Conservation (phyloP, 1,140 invertebrate genomes). For the Homalodisca vitripennis region DNA sequence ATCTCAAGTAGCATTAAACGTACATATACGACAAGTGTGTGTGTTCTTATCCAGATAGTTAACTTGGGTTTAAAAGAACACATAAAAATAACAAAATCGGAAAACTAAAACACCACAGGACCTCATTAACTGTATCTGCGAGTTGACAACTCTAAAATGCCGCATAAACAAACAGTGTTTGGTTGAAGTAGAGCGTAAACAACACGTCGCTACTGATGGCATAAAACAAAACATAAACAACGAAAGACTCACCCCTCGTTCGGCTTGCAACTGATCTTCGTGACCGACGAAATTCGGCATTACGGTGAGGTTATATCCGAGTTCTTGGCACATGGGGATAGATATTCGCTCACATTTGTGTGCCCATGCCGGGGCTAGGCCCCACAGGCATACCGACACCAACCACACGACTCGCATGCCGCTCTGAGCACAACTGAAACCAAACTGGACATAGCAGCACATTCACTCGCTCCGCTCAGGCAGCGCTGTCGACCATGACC, state of each 20-base stretch:
- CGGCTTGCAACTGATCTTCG: conserved; percentile 70
- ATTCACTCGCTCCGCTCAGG: background rate
- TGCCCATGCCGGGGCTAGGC: background rate
- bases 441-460: background rate
- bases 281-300: conserved; percentile 84
- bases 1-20: too few relatives aligned
- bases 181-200: too few relatives aligned
- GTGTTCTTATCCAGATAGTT: too few relatives aligned
- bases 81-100: too few relatives aligned
- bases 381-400: background rate
- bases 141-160: too few relatives aligned
- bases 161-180: too few relatives aligned
- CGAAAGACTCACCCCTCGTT: conserved; percentile 65
- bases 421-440: background rate
- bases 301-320: conserved; percentile 85
- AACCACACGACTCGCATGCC: background rate
- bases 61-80: too few relatives aligned
- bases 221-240: too few relatives aligned
- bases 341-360: conserved; percentile 74
- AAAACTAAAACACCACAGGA: too few relatives aligned
- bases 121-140: too few relatives aligned
- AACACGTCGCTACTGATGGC: too few relatives aligned
- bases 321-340: conserved; percentile 75
- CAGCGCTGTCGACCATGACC: conserved; percentile 15
- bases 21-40: too few relatives aligned